Percentiles rank a stretch among this genome's conserved stretches.
Conservation (phyloP, 1,140 invertebrate species). For the Temnothorax curvispinosus region DNA sequence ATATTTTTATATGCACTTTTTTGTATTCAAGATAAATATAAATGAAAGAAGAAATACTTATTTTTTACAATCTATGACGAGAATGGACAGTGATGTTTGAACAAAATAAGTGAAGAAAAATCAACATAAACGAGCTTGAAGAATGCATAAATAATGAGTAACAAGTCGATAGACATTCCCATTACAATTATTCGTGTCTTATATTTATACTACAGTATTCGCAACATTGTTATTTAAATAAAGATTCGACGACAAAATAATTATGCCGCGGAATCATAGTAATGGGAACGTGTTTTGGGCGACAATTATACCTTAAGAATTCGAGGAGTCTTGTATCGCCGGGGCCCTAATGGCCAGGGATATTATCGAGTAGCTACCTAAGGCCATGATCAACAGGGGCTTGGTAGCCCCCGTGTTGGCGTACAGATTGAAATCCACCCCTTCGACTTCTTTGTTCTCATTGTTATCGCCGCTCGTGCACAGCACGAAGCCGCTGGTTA, state of each 20-base stretch:
- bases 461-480: conserved; percentile 71
- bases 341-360: conserved; percentile 61
- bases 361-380: conserved; percentile 63
- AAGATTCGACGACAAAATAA: conserved; percentile 28
- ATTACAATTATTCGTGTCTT: background rate
- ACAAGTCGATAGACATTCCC: background rate
- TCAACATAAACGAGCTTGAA: background rate
- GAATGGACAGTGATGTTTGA: background rate
- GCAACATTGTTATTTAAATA: background rate
- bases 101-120: too few relatives aligned
- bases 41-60: background rate
- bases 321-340: conserved; percentile 45
- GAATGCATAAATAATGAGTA: background rate
- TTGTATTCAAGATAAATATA: background rate
- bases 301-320: conserved; percentile 53
- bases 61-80: background rate
- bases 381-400: conserved; percentile 38
- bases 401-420: conserved; percentile 56
- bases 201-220: background rate
- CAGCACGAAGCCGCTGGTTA: conserved; percentile 74
- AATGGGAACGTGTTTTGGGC: background rate
- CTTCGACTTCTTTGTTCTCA: conserved; percentile 72
- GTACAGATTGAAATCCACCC: conserved; percentile 76
- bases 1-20: background rate
- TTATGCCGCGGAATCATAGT: background rate